Conservation (phyloP, 2,797 vertebrate species). For the Melanotaenia pygmaea region DNA sequence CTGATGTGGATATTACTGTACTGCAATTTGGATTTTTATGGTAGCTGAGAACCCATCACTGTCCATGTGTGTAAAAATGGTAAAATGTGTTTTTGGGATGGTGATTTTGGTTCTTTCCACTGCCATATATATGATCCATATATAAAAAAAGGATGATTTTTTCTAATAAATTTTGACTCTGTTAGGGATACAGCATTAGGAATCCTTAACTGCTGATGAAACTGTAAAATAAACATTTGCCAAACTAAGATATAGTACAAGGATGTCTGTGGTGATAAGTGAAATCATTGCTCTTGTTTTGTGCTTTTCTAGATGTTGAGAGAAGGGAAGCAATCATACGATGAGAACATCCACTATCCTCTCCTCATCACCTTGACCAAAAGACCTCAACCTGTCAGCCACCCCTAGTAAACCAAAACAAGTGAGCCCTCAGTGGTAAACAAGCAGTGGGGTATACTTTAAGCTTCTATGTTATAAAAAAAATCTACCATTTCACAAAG, state of each 20-base stretch:
- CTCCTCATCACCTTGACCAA: conserved; percentile 90
- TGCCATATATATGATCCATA: not conserved
- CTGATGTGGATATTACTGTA: not conserved
- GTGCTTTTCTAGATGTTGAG: conserved; percentile 87
- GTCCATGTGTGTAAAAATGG: not conserved
- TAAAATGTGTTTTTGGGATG: not conserved
- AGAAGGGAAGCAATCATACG: conserved; percentile 89
- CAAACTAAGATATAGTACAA: not conserved
- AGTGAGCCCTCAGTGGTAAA: conserved; percentile 39
- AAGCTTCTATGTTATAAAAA: conserved; percentile 16
- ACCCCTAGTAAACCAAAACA: conserved; percentile 61
- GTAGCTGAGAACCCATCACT: not conserved
- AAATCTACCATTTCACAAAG: conserved; percentile 3
- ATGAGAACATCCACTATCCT: conserved; percentile 96
- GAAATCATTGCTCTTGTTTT: conserved; percentile 18
- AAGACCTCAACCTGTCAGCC: conserved; percentile 65
- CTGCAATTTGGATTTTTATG: not conserved
- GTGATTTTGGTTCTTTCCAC: not conserved
- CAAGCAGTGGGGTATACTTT: conserved; percentile 2
- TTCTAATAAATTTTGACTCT: not conserved
- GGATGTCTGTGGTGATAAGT: not conserved
- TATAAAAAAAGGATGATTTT: too few relatives aligned
- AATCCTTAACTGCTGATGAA: not conserved
- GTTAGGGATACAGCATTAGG: not conserved
- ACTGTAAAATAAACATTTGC: not conserved